Conservation (phyloP, 2,888 invertebrate genomes). For the Eristalinus sepulchralis region DNA sequence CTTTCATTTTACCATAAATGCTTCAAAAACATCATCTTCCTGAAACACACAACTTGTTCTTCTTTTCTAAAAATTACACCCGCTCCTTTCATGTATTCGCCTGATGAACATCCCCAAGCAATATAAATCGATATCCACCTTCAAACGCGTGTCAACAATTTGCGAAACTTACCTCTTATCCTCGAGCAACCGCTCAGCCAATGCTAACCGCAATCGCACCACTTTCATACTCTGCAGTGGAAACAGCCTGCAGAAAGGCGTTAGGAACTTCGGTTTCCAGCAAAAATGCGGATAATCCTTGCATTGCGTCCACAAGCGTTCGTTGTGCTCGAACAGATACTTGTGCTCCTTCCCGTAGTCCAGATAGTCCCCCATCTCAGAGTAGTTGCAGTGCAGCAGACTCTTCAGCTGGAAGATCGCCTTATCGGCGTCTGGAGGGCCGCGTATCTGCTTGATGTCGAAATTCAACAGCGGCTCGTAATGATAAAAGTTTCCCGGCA, state of each 20-base stretch:
- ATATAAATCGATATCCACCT: too few species aligned
- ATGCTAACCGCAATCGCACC: constrained; percentile 88
- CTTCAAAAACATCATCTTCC: too few species aligned
- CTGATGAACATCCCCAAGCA: too few species aligned
- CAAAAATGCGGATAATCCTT: constrained; percentile 85
- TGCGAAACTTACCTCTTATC: constrained; percentile 85
- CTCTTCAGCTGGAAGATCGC: constrained; percentile 87
- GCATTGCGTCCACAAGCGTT: constrained; percentile 91
- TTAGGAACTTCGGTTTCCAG: constrained; percentile 87
- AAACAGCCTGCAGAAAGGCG: constrained; percentile 90
- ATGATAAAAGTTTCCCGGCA: constrained; percentile 94
- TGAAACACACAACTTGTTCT: too few species aligned
- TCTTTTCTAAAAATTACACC: too few species aligned
- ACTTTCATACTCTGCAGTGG: constrained; percentile 95
- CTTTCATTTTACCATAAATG: too few species aligned
- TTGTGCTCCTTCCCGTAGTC: constrained; percentile 88
- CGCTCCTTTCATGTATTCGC: too few species aligned
- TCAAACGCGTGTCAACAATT: too few species aligned
- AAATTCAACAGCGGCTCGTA: constrained; percentile 93
- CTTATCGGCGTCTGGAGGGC: constrained; percentile 85
- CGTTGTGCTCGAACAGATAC: constrained; percentile 92
- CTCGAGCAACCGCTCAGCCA: constrained; percentile 87
- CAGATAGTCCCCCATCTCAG: constrained; percentile 88
- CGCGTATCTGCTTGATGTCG: constrained; percentile 91
- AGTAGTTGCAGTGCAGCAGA: constrained; percentile 89